phyloP scores from a whole-genome alignment of 2,113 vertebrate species.

The Siniperca chuatsi region DNA sequence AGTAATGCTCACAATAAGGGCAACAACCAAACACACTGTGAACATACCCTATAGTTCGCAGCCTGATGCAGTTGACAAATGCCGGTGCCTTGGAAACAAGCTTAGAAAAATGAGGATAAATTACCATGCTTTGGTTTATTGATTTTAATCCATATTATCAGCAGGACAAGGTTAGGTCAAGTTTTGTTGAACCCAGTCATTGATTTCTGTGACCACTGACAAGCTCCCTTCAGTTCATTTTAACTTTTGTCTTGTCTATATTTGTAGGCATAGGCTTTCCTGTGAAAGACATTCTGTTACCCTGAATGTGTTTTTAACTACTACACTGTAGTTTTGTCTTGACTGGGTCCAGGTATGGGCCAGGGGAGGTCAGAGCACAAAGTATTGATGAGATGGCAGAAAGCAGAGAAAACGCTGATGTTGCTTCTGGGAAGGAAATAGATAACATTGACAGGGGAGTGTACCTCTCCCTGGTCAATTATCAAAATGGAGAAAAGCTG shows the following conservation, averaged over 20 bases:
- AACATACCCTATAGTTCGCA: neutral
- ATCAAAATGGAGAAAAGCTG: slow-evolving; percentile 69
- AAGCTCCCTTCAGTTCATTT: neutral
- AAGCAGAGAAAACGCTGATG: slow-evolving; percentile 76
- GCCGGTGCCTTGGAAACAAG: neutral
- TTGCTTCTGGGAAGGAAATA: slow-evolving; percentile 59
- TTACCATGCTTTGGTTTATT: slow-evolving; percentile 16
- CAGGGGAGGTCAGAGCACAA: slow-evolving; percentile 59
- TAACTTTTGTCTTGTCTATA: neutral
- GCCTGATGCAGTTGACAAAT: neutral
- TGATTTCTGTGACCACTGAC: slow-evolving; percentile 25
- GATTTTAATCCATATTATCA: slow-evolving; percentile 37
- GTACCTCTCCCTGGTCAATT: slow-evolving; percentile 68
- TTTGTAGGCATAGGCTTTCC: too few relatives aligned
- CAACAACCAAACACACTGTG: neutral
- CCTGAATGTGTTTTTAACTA: neutral
- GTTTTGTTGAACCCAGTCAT: slow-evolving; percentile 19
- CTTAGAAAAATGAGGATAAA: slow-evolving; percentile 9
- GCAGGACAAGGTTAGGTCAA: slow-evolving; percentile 23
- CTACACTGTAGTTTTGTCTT: slow-evolving; percentile 4
- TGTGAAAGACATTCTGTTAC: neutral
- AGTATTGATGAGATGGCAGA: slow-evolving; percentile 71
- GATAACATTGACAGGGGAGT: slow-evolving; percentile 71
- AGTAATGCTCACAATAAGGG: neutral
- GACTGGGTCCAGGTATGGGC: slow-evolving; percentile 46